These are phyloP conservation scores for Synanceia verrucosa DNA, from an alignment of 2,797 vertebrate genomes.

Conservation along the genomic window DNA sequence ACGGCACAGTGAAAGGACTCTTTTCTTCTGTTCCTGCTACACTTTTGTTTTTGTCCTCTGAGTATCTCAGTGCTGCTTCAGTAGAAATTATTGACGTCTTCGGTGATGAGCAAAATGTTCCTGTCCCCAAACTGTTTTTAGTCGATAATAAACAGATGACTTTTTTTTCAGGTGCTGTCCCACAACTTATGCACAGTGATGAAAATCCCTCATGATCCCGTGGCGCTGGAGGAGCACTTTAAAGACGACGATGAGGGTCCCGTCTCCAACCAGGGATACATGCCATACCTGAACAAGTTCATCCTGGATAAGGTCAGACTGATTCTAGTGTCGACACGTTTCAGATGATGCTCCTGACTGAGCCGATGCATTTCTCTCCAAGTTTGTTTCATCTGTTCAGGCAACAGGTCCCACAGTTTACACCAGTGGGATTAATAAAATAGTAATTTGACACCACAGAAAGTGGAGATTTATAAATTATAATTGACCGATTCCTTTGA, in stretches of 20 bases:
- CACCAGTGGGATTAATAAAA: not conserved
- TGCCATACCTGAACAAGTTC: constrained; percentile 98
- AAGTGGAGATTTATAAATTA: not conserved
- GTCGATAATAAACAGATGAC: not conserved
- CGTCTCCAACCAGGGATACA: constrained; percentile 98
- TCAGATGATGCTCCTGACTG: not conserved
- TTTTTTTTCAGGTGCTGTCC: constrained; percentile 89
- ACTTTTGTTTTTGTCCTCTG: no score
- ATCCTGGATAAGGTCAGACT: constrained; percentile 92
- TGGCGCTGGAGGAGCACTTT: constrained; percentile 97
- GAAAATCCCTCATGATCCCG: constrained; percentile 94
- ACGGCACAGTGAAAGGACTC: no score
- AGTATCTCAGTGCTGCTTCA: not conserved
- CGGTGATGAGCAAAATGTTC: not conserved
- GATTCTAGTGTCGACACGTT: constrained; percentile 34
- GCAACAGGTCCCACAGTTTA: not conserved
- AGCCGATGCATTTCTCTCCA: not conserved
- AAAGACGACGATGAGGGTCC: constrained; percentile 97
- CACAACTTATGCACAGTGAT: constrained; percentile 96
- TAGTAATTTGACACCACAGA: not conserved
- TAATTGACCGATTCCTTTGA: not conserved
- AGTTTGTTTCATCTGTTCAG: not conserved
- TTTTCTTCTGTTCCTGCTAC: not conserved
- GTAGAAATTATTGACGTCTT: not conserved
- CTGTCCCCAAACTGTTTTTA: no score